phyloP scores from a whole-genome alignment of 2,888 invertebrate genomes.

The Pteria penguin region DNA sequence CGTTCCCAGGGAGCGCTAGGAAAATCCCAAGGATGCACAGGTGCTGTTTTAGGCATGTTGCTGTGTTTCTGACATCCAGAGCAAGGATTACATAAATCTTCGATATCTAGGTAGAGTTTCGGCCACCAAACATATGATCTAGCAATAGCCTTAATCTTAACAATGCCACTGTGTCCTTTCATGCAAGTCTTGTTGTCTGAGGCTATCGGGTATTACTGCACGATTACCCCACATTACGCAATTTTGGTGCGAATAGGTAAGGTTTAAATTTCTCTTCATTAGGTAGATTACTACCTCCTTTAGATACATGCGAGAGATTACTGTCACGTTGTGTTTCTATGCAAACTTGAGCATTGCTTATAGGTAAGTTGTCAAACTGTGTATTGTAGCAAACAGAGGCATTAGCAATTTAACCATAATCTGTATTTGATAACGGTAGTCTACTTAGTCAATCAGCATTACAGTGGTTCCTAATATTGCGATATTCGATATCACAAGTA shows the following conservation, averaged over 20 bases:
- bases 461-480: conserved; percentile 62
- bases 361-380: conserved; percentile 39
- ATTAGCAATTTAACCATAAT: conserved; percentile 6
- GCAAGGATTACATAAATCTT: conserved; percentile 9
- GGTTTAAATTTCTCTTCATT: conserved; percentile 1
- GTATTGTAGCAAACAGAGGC: conserved; percentile 31
- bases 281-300: background rate
- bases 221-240: conserved; percentile 34
- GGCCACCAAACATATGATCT: conserved; percentile 53
- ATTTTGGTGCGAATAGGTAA: conserved; percentile 9
- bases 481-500: conserved; percentile 71
- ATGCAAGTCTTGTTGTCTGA: background rate
- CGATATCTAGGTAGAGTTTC: conserved; percentile 32
- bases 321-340: conserved; percentile 8
- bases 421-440: conserved; percentile 42
- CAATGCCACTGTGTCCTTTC: conserved; percentile 36
- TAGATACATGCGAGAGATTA: background rate
- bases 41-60: conserved; percentile 29
- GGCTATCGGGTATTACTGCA: conserved; percentile 15
- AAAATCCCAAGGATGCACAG: conserved; percentile 40
- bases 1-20: conserved; percentile 26
- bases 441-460: conserved; percentile 74
- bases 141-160: conserved; percentile 41
- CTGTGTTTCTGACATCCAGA: conserved; percentile 9
- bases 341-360: conserved; percentile 30